Evolutionary conservation across 2,113 vertebrate species (phyloP).

Genomic region (Condylura cristata): DNA sequence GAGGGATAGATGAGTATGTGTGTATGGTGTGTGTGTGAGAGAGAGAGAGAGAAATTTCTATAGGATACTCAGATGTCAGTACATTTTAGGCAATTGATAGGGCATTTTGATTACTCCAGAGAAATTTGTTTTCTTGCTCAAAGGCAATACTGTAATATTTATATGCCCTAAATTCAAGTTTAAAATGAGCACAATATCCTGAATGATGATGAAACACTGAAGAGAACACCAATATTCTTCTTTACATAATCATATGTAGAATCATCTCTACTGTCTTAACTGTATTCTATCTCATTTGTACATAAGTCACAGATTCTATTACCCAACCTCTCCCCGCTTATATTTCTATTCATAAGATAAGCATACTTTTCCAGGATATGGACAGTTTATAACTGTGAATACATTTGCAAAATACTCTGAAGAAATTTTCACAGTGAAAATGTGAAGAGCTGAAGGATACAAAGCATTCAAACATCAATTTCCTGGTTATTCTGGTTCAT

Average conservation of each 20-base stretch:
- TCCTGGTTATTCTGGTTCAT: background rate
- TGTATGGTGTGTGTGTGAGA: background rate
- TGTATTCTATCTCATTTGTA: constrained; percentile 45
- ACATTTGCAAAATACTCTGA: constrained; percentile 7
- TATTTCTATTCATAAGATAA: constrained; percentile 26
- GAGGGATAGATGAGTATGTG: background rate
- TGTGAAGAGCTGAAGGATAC: background rate
- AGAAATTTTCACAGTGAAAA: background rate
- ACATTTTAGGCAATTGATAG: background rate
- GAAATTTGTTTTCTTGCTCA: constrained; percentile 24
- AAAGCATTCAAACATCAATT: background rate
- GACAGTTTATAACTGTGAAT: background rate
- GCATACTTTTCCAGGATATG: background rate
- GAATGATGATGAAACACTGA: background rate
- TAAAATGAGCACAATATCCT: constrained; percentile 23
- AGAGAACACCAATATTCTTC: background rate
- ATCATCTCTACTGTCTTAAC: constrained; percentile 35
- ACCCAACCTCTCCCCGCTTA: background rate
- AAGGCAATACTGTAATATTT: constrained; percentile 49
- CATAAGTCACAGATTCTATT: constrained; percentile 35
- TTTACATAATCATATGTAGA: background rate
- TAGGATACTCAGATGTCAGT: background rate
- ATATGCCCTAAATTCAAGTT: constrained; percentile 36
- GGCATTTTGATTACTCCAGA: constrained; percentile 36
- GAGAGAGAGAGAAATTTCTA: no score